Evolutionary conservation across 2,113 vertebrate genomes (phyloP).

Genomic region (Tricholaema leucomelas): DNA sequence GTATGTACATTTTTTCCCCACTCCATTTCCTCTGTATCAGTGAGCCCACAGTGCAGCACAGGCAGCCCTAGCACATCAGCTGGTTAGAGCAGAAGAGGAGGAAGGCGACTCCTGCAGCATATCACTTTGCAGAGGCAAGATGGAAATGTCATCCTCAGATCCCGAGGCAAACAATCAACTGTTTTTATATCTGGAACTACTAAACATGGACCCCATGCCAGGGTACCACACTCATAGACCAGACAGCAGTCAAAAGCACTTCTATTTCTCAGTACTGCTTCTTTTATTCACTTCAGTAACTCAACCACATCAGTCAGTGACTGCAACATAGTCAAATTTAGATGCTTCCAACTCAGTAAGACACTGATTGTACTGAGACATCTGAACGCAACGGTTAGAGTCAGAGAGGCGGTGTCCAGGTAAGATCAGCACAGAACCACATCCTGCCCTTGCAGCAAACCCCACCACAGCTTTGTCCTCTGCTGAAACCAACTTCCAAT

Average conservation of each 20-base stretch:
- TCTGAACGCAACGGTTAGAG: neutral
- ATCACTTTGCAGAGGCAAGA: neutral
- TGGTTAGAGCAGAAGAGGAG: neutral
- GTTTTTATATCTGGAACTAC: neutral
- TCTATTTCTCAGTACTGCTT: neutral
- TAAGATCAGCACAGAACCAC: neutral
- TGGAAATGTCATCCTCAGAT: neutral
- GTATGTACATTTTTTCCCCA: rapidly evolving
- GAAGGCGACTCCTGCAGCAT: neutral
- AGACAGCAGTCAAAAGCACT: neutral
- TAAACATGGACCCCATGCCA: neutral
- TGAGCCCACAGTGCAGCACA: rapidly evolving
- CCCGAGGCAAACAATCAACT: neutral
- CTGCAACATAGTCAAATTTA: neutral
- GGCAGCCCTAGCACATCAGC: neutral
- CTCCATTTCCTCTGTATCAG: neutral
- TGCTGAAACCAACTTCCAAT: neutral
- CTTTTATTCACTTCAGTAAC: neutral
- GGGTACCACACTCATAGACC: rapidly evolving
- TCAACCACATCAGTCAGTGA: neutral
- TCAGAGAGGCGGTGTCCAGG: neutral
- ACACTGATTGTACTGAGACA: neutral
- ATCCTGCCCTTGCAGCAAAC: slow-evolving; percentile 28
- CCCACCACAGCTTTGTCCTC: neutral
- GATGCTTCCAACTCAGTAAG: neutral